phyloP scores from a whole-genome alignment of 2,888 invertebrate species.

The Adelognathus sp. region DNA sequence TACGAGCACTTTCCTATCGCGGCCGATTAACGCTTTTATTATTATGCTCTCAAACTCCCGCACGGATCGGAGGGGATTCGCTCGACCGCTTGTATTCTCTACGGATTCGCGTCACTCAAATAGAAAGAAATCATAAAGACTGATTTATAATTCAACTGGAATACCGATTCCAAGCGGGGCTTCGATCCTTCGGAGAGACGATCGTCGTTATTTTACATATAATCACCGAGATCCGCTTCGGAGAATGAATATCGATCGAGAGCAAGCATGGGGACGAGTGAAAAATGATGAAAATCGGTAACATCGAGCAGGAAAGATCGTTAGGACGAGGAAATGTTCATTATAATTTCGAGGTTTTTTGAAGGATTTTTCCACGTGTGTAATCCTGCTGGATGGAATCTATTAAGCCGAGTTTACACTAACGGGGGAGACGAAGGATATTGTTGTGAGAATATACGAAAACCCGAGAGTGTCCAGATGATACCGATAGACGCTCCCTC shows the following conservation, averaged over 20 bases:
- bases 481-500: slow-evolving; percentile 33
- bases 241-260: neutral
- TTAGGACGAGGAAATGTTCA: slow-evolving; percentile 43
- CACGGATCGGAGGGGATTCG: slow-evolving; percentile 20
- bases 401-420: slow-evolving; percentile 33
- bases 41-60: slow-evolving; percentile 59
- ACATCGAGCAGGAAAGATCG: slow-evolving; percentile 5
- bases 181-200: slow-evolving; percentile 9
- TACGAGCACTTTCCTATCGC: slow-evolving; percentile 25
- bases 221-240: neutral
- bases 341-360: slow-evolving; percentile 19
- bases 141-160: slow-evolving; percentile 26
- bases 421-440: slow-evolving; percentile 35
- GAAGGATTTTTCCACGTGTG: neutral
- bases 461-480: slow-evolving; percentile 42
- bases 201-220: neutral
- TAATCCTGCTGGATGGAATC: slow-evolving; percentile 11
- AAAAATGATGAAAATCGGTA: slow-evolving; percentile 26
- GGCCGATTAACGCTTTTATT: slow-evolving; percentile 55
- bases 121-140: neutral
- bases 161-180: slow-evolving; percentile 18
- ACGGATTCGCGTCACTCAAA: slow-evolving; percentile 22
- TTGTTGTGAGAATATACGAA: slow-evolving; percentile 44
- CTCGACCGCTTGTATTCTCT: slow-evolving; percentile 30
- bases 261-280: slow-evolving; percentile 26